These are phyloP conservation scores for Calcarius lapponicus DNA, from an alignment of 2,797 vertebrate genomes.

Conservation along the genomic window DNA sequence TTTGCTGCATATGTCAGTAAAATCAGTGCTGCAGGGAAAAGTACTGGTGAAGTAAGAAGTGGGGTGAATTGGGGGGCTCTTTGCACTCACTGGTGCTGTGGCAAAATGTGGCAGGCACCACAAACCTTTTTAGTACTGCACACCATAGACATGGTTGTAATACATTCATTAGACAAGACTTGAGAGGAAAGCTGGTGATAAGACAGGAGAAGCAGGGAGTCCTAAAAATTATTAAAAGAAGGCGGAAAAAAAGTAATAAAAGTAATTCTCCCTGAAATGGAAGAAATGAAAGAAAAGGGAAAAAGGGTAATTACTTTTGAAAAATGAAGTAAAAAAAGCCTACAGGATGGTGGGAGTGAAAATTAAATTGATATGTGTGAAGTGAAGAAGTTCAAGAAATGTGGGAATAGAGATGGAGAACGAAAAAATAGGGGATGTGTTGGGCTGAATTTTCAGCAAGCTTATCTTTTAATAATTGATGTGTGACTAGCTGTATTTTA, in stretches of 20 bases:
- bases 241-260: neutral
- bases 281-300: neutral
- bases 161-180: neutral
- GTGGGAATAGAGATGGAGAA: neutral
- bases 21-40: neutral
- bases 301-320: neutral
- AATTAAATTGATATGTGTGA: neutral
- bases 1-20: neutral
- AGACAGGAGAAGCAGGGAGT: neutral
- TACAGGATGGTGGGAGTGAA: neutral
- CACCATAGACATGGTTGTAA: neutral
- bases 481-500: neutral
- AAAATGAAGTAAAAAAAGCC: neutral
- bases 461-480: neutral
- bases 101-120: neutral
- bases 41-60: neutral
- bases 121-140: neutral
- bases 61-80: neutral
- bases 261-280: neutral
- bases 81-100: neutral
- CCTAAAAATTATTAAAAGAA: neutral
- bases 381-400: neutral
- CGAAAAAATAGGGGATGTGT: neutral
- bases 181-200: neutral
- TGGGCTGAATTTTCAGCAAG: neutral